Evolutionary conservation across 2,113 vertebrate species (phyloP).

Genomic region (Hydrochoerus hydrochaeris): DNA sequence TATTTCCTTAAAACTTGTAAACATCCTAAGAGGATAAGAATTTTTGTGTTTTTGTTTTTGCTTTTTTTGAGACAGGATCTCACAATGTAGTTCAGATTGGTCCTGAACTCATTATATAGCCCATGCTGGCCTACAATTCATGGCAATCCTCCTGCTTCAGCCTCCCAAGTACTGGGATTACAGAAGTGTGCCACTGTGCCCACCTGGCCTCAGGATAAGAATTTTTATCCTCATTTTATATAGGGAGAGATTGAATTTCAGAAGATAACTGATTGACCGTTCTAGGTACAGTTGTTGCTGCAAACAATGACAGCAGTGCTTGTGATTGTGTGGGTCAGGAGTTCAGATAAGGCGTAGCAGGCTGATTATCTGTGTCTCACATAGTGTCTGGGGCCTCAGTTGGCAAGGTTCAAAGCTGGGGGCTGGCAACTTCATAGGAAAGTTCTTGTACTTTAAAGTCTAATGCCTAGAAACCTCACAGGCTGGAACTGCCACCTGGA

Average conservation of each 20-base stretch:
- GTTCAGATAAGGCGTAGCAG: neutral
- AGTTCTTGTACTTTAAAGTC: neutral
- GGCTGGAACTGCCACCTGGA: neutral
- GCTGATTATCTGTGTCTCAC: neutral
- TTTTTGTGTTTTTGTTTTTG: neutral
- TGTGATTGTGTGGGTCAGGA: neutral
- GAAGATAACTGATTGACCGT: neutral
- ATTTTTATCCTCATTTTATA: constrained; percentile 32
- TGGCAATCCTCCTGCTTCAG: neutral
- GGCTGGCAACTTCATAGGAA: neutral
- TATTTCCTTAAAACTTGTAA: constrained; percentile 50
- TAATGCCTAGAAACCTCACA: neutral
- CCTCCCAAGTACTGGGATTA: neutral
- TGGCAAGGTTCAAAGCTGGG: neutral
- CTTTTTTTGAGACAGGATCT: neutral
- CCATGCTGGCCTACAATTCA: neutral
- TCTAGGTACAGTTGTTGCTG: neutral
- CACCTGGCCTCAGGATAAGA: neutral
- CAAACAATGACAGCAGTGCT: neutral
- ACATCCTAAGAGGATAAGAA: neutral
- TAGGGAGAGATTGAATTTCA: neutral
- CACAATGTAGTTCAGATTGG: neutral
- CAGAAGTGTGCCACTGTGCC: neutral
- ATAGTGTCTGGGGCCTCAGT: neutral
- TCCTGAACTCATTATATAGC: neutral